phyloP scores from a whole-genome alignment of 2,113 vertebrate genomes.

The Sula dactylatra region DNA sequence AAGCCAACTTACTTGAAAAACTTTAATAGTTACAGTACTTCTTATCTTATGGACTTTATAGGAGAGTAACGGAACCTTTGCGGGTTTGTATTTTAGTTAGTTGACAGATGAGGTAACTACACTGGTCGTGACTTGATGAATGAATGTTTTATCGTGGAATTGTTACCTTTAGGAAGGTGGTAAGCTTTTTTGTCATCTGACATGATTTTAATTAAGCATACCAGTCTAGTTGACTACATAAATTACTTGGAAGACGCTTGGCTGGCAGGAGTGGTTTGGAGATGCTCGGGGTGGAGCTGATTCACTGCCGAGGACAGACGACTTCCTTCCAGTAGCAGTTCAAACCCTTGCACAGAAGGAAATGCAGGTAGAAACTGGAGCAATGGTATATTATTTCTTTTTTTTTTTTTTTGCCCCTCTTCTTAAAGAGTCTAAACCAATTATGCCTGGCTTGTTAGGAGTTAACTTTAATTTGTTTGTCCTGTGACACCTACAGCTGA shows the following conservation, averaged over 20 bases:
- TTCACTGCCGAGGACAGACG: not conserved
- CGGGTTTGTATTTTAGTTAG: not conserved
- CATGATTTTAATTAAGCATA: not conserved
- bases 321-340: not conserved
- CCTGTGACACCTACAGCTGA: not conserved
- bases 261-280: not conserved
- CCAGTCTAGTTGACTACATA: not conserved
- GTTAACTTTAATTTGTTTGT: not conserved
- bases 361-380: not conserved
- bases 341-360: rapidly evolving
- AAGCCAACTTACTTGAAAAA: not conserved
- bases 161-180: not conserved
- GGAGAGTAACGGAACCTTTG: not conserved
- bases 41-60: not conserved
- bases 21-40: not conserved
- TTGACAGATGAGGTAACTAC: not conserved
- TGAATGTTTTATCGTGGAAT: not conserved
- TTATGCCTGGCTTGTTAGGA: not conserved
- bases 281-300: not conserved
- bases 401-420: not conserved
- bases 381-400: not conserved
- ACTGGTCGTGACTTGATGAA: not conserved
- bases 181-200: not conserved
- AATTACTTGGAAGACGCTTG: not conserved
- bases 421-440: not conserved